Evolutionary conservation across 2,888 invertebrate genomes (phyloP).

Genomic region (Parnassius apollo): DNA sequence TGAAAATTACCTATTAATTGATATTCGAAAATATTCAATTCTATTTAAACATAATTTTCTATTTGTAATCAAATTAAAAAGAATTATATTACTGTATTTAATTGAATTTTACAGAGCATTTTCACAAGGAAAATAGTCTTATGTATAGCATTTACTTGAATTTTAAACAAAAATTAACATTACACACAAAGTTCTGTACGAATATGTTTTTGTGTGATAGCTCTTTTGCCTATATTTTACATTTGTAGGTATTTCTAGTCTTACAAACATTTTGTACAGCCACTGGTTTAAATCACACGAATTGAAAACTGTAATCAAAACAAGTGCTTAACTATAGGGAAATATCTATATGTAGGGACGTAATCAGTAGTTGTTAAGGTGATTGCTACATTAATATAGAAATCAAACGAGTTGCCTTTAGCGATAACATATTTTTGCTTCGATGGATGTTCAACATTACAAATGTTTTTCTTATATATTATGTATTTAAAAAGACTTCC

Average conservation of each 20-base stretch:
- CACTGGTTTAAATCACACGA: conserved; percentile 6
- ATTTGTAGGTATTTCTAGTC: conserved; percentile 31
- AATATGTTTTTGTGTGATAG: background rate
- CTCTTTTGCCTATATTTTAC: conserved; percentile 17
- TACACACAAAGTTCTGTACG: too few species aligned
- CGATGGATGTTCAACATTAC: background rate
- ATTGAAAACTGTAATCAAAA: background rate
- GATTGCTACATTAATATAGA: background rate
- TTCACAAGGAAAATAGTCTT: too few species aligned
- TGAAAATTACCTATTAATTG: too few species aligned
- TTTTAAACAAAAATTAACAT: too few species aligned
- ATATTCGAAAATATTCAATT: too few species aligned
- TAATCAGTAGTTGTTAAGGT: conserved; percentile 1
- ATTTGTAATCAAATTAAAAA: too few species aligned
- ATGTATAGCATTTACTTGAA: too few species aligned
- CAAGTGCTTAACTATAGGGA: conserved; percentile 3
- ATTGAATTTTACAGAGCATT: too few species aligned
- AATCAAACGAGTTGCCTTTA: background rate
- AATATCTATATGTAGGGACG: conserved; percentile 2
- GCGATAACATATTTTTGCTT: background rate
- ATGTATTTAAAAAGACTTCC: too few species aligned
- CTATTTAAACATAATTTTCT: too few species aligned
- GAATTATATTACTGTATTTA: too few species aligned
- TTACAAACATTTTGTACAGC: conserved; percentile 18
- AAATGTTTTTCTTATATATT: too few species aligned